Evolutionary conservation across 2,888 invertebrate species (phyloP).

Genomic region (Tetranychus piercei): DNA sequence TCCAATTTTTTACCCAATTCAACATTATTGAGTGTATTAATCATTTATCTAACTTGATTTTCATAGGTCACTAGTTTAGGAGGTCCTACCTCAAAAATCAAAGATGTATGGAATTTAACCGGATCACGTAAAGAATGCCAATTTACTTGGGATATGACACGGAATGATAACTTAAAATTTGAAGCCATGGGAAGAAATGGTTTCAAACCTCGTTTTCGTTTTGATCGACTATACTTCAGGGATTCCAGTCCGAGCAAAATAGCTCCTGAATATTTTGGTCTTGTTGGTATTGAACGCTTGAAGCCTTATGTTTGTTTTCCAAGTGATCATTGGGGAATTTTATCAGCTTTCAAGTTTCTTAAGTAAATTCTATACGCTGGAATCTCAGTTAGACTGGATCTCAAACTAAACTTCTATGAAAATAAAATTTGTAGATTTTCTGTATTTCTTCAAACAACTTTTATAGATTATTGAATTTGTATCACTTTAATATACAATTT

Average conservation of each 20-base stretch:
- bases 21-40: constrained; percentile 12
- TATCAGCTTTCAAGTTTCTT: not conserved
- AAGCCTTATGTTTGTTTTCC: constrained; percentile 37
- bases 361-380: not conserved
- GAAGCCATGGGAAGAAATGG: constrained; percentile 17
- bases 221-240: constrained; percentile 39
- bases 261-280: constrained; percentile 35
- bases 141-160: constrained; percentile 42
- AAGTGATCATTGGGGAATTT: constrained; percentile 41
- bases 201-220: constrained; percentile 34
- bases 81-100: constrained; percentile 33
- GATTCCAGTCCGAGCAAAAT: constrained; percentile 31
- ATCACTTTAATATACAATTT: too few species aligned
- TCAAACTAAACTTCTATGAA: too few species aligned
- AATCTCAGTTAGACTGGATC: not conserved
- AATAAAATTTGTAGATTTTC: too few species aligned
- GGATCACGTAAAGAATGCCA: constrained; percentile 38
- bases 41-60: constrained; percentile 7
- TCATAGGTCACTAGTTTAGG: constrained; percentile 30
- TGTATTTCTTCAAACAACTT: too few species aligned
- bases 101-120: constrained; percentile 40
- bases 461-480: too few species aligned
- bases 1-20: too few species aligned
- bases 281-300: constrained; percentile 39
- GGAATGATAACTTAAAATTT: constrained; percentile 37